phyloP scores from a whole-genome alignment of 2,113 vertebrate species.

The Amia ocellicauda region DNA sequence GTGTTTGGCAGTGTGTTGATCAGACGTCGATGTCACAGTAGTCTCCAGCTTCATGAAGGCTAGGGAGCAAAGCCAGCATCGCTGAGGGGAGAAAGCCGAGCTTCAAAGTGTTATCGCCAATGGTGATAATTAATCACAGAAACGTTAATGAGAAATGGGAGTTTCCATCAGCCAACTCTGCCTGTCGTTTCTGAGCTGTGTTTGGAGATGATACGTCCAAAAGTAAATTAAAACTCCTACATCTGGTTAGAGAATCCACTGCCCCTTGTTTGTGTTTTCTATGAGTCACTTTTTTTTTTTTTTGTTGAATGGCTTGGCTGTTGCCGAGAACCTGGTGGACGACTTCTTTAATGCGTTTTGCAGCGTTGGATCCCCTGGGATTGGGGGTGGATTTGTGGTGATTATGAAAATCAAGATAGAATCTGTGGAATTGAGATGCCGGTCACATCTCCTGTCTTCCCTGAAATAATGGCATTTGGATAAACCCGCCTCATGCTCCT shows the following conservation, averaged over 20 bases:
- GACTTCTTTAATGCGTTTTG: constrained; percentile 12
- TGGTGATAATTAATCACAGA: not conserved
- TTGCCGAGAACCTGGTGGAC: not conserved
- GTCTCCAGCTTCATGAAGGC: not conserved
- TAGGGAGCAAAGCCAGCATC: not conserved
- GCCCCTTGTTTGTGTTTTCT: not conserved
- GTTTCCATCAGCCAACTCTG: not conserved
- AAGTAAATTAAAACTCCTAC: not conserved
- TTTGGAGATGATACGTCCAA: not conserved
- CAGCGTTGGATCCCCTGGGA: not conserved
- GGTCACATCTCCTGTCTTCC: constrained; percentile 1
- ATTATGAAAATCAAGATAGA: constrained; percentile 11
- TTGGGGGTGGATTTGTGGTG: constrained; percentile 1
- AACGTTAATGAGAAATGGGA: not conserved
- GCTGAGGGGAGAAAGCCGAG: not conserved
- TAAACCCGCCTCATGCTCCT: constrained; percentile 1
- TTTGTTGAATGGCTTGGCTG: not conserved
- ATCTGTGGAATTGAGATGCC: constrained; percentile 9
- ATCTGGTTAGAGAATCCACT: not conserved
- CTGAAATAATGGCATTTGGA: constrained; percentile 4
- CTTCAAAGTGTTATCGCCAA: not conserved
- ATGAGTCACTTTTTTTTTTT: not conserved
- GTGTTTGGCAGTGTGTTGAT: not conserved
- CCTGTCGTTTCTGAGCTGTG: not conserved
- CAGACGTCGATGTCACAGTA: not conserved